Base-by-base conservation (phyloP, 2,113 vertebrate genomes). In the Cygnus buccinator region DNA sequence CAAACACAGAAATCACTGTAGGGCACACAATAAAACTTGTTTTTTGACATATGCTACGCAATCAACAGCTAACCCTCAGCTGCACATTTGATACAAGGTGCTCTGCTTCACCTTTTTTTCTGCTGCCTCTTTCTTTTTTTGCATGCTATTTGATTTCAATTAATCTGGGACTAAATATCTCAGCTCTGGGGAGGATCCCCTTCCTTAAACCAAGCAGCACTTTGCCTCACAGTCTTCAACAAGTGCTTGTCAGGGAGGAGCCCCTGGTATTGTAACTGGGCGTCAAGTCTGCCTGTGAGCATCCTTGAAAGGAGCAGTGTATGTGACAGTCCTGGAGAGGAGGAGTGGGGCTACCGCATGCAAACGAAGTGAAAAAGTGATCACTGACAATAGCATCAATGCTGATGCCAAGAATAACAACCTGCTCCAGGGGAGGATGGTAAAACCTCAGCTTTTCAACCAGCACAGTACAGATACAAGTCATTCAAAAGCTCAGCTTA, bases 21-120 rank as follows among this genome's bases (percentile, higher is more conserved):
- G 76, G 83, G 80, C 89, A 94, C 73, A 86, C 62, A 54, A 77
- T 71, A 93, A 90, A 90, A 85, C 29, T 58, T 95, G 33, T 94
- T 95, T 94, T 97, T 94, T 61, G 67, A 58, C 12, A 95, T 55
- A 65, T 14, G 9, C 74, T 31, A 10, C 77, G 89, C 90, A 95
- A 81, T 87, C 85, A 67, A 87, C 77, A 89, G 84, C 75, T 97
- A 72, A 94, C 59, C 67, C 41, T 87, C 78, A 75, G 75, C 29
- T 46, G 78, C 93, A 74, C 35, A 59, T 87, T 66, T 75, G 39
- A 79, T 88, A 25, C 26, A 84, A 59, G 28, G 89, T 75, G 80
- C 33, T 84, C 46, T 70, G 71, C 77, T 92, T 91, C 62, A 77
- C 39, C 89, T 91, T 86, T 82, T 81, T 87, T 21, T 67, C 66